phyloP scores from a whole-genome alignment of 2,888 invertebrate species.

The Aspidiotus destructor region DNA sequence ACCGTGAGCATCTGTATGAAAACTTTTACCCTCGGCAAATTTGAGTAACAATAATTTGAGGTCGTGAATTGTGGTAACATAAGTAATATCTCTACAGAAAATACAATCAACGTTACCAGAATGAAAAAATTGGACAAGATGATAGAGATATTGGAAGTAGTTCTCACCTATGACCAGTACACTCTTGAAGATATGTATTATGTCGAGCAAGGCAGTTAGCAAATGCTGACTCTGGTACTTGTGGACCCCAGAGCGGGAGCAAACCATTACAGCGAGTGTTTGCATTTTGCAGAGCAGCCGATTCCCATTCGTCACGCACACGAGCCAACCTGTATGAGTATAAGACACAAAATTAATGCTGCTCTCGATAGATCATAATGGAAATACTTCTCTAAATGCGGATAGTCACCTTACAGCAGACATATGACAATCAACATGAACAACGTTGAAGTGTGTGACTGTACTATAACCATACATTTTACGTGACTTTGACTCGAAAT shows the following conservation, averaged over 20 bases:
- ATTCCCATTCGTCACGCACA: conserved; percentile 92
- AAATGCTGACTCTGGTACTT: conserved; percentile 83
- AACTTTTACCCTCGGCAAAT: conserved; percentile 88
- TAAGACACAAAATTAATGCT: conserved; percentile 34
- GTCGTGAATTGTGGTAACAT: conserved; percentile 79
- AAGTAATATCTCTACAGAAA: conserved; percentile 58
- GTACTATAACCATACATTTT: conserved; percentile 85
- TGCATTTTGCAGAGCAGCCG: conserved; percentile 93
- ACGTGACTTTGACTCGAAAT: conserved; percentile 77
- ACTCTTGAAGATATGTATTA: conserved; percentile 67
- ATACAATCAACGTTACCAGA: background rate
- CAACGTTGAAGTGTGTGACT: conserved; percentile 95
- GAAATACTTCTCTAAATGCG: background rate
- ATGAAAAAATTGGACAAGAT: background rate
- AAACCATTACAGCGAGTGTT: conserved; percentile 96
- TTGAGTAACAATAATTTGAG: conserved; percentile 76
- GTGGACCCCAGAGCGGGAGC: conserved; percentile 92
- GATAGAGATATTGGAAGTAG: background rate
- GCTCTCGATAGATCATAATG: background rate
- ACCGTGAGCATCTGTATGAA: conserved; percentile 95
- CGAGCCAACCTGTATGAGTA: conserved; percentile 47
- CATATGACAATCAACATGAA: conserved; percentile 97
- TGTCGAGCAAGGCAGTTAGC: conserved; percentile 88
- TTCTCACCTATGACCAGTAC: conserved; percentile 41
- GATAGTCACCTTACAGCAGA: conserved; percentile 70